A percentile compares a stretch with the other conserved stretches of the same genome.
phyloP scores from a whole-genome alignment of 1,140 invertebrate species.

The Pygmarrhopalites habei region DNA sequence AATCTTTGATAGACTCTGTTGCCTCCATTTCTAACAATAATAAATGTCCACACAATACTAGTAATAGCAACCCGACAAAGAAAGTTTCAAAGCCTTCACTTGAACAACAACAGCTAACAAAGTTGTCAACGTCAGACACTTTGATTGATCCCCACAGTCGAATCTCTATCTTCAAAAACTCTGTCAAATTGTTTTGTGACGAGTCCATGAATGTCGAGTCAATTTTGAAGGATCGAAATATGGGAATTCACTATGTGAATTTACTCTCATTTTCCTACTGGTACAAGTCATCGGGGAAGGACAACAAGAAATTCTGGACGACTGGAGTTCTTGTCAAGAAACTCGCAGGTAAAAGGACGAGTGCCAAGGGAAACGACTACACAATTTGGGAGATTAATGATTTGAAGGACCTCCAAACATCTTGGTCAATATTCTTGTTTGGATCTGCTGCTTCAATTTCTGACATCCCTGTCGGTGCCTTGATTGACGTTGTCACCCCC shows the following conservation, averaged over 20 bases:
- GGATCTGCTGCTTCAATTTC: slow-evolving; percentile 10
- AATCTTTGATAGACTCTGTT: too few species aligned
- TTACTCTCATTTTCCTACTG: slow-evolving; percentile 18
- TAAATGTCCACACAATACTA: too few species aligned
- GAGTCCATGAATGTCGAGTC: slow-evolving; percentile 10
- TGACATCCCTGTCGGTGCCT: slow-evolving; percentile 21
- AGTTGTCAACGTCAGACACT: neutral
- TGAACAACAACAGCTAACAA: neutral
- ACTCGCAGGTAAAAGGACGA: slow-evolving; percentile 20
- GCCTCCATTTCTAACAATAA: neutral
- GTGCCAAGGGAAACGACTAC: slow-evolving; percentile 38
- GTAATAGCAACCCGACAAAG: too few species aligned
- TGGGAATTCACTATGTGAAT: slow-evolving; percentile 22
- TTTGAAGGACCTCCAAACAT: slow-evolving; percentile 25
- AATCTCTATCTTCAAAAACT: slow-evolving; percentile 9
- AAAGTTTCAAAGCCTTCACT: too few species aligned
- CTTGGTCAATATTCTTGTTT: slow-evolving; percentile 33
- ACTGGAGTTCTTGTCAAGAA: slow-evolving; percentile 26
- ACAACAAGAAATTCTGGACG: slow-evolving; percentile 31
- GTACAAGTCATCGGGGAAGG: slow-evolving; percentile 21
- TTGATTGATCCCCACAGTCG: slow-evolving; percentile 26
- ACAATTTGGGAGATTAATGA: slow-evolving; percentile 35
- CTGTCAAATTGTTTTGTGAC: slow-evolving; percentile 21
- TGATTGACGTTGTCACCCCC: slow-evolving; percentile 33
- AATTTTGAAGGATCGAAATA: slow-evolving; percentile 26